Evolutionary conservation across 1,140 invertebrate species (phyloP), one percentile per base, ranked within the genome.

Genomic region (Hycleus cichorii): DNA sequence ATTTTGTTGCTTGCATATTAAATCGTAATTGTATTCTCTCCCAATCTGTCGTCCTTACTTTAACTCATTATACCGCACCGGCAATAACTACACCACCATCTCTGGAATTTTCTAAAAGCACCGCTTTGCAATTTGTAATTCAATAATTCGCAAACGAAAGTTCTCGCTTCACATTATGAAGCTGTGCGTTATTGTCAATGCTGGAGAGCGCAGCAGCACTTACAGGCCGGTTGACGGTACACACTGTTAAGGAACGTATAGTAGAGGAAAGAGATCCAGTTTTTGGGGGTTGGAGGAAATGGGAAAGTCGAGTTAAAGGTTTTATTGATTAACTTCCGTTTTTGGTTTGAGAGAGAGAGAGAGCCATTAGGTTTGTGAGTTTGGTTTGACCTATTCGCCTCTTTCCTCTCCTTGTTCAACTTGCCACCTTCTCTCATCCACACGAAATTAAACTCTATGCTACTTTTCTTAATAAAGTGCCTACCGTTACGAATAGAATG

Each of bases 241-340:
- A 32, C 32, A 32, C 7, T 32, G 32, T 32, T 3, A 32, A 32
- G 1, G 7, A 32, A 32, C 18, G 18, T 12, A 12, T 12, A 32
- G 27, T 7, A 32, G 2, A 5, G 7, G 32, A 32, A 32, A 32
- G 32, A 32, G 32, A 32, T 32, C 44, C 26, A 27, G 18, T 38
- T 38, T 39, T 40, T 38, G 57, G 49, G 55, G 51, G 52, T 54
- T 39, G 39, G 44, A 43, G 59, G 58, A 59, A 59, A 63, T 59
- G 58, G 57, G 50, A 58, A 64, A 63, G 57, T 63, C 59, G 62
- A 64, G 59, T 64, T 66, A 67, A 63, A 67, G 65, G 65, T 67
- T 67, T 63, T 67, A 67, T 67, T 67, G 65, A 67, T 65, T 65
- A 67, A 59, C 58, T 66, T 66, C 63, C 63, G 32, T 32, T 64